Percentiles rank a stretch among this genome's conserved stretches.
Conservation (phyloP, 2,888 invertebrate genomes). For the Lithophane socia region DNA sequence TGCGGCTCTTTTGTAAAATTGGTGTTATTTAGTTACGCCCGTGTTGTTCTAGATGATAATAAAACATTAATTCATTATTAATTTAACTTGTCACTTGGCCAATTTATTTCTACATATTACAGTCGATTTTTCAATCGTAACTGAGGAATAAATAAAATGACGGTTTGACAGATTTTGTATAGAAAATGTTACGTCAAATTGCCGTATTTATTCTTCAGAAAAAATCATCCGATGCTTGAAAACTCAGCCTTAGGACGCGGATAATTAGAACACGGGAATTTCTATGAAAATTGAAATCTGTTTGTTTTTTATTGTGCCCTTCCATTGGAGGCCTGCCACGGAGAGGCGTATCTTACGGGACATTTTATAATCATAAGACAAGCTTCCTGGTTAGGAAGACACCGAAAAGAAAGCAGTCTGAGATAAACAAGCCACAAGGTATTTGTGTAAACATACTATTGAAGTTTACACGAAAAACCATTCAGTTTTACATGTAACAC, state of each 20-base stretch:
- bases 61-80: conserved; percentile 18
- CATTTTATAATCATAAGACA: not conserved
- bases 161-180: not conserved
- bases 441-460: conserved; percentile 1
- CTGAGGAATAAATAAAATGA: not conserved
- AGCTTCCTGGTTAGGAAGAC: not conserved
- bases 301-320: not conserved
- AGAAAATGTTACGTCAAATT: not conserved
- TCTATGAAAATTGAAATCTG: no score
- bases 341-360: not conserved
- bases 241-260: not conserved
- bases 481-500: conserved; percentile 34
- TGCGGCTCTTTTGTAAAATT: conserved; percentile 52
- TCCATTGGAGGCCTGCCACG: not conserved
- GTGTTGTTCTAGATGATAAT: conserved; percentile 55
- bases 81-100: conserved; percentile 5
- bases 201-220: not conserved
- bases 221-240: not conserved
- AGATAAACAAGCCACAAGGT: conserved; percentile 1
- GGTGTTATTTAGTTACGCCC: conserved; percentile 57
- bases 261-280: not conserved
- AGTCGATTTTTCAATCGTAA: not conserved
- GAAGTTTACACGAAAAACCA: conserved; percentile 51
- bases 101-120: conserved; percentile 2
- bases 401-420: not conserved